Percentiles rank a stretch among this genome's conserved stretches.
Evolutionary conservation across 2,113 vertebrate genomes (phyloP).

Genomic region (Brachyhypopomus occidentalis): DNA sequence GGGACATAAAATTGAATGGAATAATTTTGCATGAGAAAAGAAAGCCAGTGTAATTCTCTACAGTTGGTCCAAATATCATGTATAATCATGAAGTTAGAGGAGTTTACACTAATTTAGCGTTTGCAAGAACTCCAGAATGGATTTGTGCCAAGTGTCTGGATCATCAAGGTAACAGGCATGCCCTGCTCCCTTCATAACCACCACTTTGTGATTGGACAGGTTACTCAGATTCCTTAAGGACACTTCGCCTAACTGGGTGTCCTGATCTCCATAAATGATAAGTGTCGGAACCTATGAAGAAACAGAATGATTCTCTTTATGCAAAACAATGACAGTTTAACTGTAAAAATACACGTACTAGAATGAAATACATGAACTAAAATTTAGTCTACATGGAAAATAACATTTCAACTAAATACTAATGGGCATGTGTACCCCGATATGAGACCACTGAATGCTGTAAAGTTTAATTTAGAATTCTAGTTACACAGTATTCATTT

Average conservation of each 20-base stretch:
- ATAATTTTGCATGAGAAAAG: background rate
- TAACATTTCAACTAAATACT: too few species aligned
- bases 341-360: background rate
- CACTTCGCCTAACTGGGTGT: conserved; percentile 80
- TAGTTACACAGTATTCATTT: too few species aligned
- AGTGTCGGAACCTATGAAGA: conserved; percentile 79
- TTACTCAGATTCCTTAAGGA: conserved; percentile 84
- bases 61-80: background rate
- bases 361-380: too few species aligned
- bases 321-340: background rate
- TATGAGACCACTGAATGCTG: background rate
- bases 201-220: conserved; percentile 84
- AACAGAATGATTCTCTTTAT: background rate
- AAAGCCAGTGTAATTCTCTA: background rate
- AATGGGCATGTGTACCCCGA: background rate
- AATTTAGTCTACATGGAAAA: too few species aligned
- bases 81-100: background rate
- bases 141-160: conserved; percentile 84
- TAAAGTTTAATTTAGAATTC: too few species aligned
- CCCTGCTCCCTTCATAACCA: conserved; percentile 85
- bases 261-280: conserved; percentile 92
- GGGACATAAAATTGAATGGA: background rate
- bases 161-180: conserved; percentile 95
- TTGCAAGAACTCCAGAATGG: conserved; percentile 83
- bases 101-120: conserved; percentile 67